These are phyloP conservation scores for Danio albolineatus DNA, from an alignment of 2,797 vertebrate species.

Conservation along the genomic window DNA sequence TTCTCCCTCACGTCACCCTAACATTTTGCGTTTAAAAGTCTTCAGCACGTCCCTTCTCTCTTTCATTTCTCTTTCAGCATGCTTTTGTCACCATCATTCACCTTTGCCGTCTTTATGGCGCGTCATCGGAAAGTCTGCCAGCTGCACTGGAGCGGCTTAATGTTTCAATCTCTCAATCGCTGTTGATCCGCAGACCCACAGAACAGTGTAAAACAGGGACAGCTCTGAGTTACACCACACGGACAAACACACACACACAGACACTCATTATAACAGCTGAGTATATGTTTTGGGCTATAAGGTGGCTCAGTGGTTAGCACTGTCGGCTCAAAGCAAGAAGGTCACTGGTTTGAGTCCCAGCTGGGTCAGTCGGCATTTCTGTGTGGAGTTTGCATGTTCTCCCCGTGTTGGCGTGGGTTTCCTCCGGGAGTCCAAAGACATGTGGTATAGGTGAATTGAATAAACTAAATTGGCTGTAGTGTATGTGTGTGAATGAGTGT, in stretches of 20 bases:
- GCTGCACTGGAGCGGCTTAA: conserved; percentile 42
- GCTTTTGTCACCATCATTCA: conserved; percentile 34
- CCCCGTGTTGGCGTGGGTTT: no score
- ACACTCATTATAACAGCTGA: conserved; percentile 9
- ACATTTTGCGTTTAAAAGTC: not conserved
- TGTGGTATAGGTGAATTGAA: no score
- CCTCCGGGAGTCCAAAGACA: no score
- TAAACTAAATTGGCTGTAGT: no score
- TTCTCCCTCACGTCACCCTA: not conserved
- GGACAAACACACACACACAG: not conserved
- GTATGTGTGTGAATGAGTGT: no score
- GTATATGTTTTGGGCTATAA: no score
- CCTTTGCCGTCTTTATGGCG: conserved; percentile 33
- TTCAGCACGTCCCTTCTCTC: not conserved
- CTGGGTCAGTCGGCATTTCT: no score
- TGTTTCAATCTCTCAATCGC: conserved; percentile 57
- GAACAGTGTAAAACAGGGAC: conserved; percentile 2
- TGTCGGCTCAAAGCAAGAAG: no score
- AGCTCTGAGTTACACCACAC: no score
- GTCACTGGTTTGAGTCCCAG: no score
- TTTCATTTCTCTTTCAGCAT: conserved; percentile 1
- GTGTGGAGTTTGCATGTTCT: no score
- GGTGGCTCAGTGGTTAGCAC: no score
- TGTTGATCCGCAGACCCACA: conserved; percentile 37
- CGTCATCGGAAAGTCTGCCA: conserved; percentile 44